A percentile compares a stretch with the other conserved stretches of the same genome.
phyloP scores from a whole-genome alignment of 1,140 invertebrate species.

The Polyergus mexicanus region DNA sequence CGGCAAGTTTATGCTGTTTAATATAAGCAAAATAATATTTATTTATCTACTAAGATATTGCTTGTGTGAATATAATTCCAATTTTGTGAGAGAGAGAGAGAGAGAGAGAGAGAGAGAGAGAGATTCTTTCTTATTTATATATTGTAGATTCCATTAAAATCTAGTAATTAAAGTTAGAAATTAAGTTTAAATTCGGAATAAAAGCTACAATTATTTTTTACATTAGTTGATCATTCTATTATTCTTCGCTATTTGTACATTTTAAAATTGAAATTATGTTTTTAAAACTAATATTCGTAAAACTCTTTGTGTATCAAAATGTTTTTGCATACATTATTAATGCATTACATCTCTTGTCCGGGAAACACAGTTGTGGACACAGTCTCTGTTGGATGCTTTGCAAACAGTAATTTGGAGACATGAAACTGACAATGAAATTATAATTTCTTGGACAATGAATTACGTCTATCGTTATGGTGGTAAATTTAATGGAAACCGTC shows the following conservation, averaged over 20 bases:
- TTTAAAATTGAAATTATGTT: background rate
- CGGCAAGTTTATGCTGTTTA: background rate
- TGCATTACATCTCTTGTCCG: background rate
- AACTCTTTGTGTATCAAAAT: background rate
- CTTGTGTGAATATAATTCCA: background rate
- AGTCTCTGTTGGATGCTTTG: slow-evolving; percentile 9
- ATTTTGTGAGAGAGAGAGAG: background rate
- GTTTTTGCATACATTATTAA: slow-evolving; percentile 15
- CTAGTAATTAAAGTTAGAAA: background rate
- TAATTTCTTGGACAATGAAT: slow-evolving; percentile 42
- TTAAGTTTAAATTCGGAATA: background rate
- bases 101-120: too few relatives aligned
- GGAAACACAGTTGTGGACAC: slow-evolving; percentile 14
- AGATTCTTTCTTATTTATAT: too few relatives aligned
- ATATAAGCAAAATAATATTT: background rate
- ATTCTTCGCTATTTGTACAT: background rate
- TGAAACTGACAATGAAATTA: slow-evolving; percentile 41
- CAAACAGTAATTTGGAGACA: slow-evolving; percentile 12
- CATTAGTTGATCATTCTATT: background rate
- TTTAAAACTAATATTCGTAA: background rate
- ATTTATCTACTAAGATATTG: background rate
- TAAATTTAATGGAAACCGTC: slow-evolving; percentile 39
- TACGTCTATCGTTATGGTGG: slow-evolving; percentile 18
- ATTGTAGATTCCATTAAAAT: background rate
- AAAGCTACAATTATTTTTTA: background rate